phyloP scores from a whole-genome alignment of 2,888 invertebrate genomes.

The Athalia cordata region DNA sequence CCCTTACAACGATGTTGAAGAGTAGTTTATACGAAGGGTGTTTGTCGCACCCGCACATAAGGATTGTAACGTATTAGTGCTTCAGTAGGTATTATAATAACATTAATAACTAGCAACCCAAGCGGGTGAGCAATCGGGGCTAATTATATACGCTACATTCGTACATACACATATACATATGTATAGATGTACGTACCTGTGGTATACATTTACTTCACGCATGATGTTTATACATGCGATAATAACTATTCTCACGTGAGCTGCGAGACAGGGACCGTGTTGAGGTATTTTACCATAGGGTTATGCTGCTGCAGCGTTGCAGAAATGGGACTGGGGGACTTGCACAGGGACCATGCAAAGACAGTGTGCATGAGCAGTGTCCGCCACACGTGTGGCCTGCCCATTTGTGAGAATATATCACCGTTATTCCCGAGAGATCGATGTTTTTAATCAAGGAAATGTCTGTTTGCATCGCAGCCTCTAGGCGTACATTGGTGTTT shows the following conservation, averaged over 20 bases:
- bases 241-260: too few species aligned
- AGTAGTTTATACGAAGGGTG: background rate
- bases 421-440: slow-evolving; percentile 61
- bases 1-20: slow-evolving; percentile 1
- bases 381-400: slow-evolving; percentile 35
- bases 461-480: slow-evolving; percentile 60
- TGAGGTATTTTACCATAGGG: background rate
- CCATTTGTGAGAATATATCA: slow-evolving; percentile 49
- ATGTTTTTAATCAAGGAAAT: slow-evolving; percentile 68
- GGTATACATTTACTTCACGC: too few species aligned
- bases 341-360: slow-evolving; percentile 13
- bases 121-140: slow-evolving; percentile 22
- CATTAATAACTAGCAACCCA: slow-evolving; percentile 1
- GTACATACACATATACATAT: background rate
- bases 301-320: background rate
- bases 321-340: slow-evolving; percentile 21
- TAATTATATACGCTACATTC: slow-evolving; percentile 28
- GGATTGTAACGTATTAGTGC: too few species aligned
- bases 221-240: too few species aligned
- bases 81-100: background rate
- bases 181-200: slow-evolving; percentile 3
- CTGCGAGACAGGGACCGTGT: background rate
- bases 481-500: slow-evolving; percentile 56
- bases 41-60: too few species aligned
- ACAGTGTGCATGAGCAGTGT: slow-evolving; percentile 15